phyloP scores from a whole-genome alignment of 2,888 invertebrate genomes.

The Nomada goodeniana region DNA sequence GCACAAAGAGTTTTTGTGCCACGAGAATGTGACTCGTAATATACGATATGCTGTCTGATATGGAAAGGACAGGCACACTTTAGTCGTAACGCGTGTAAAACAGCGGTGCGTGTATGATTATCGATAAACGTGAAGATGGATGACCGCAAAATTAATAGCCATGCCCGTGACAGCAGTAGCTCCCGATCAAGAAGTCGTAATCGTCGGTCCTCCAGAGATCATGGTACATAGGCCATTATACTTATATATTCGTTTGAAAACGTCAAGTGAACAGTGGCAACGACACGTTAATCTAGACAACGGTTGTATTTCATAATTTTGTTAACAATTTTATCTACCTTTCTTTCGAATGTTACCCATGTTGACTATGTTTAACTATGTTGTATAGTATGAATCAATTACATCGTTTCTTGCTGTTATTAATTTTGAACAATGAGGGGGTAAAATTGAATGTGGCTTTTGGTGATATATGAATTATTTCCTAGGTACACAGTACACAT shows the following conservation, averaged over 20 bases:
- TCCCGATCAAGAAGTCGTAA: slow-evolving; percentile 81
- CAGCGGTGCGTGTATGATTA: slow-evolving; percentile 32
- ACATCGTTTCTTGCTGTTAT: neutral
- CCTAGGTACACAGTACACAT: too few species aligned
- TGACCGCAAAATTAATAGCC: slow-evolving; percentile 76
- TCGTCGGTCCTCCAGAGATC: slow-evolving; percentile 80
- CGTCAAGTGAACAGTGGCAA: neutral
- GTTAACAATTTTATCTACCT: neutral
- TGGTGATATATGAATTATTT: too few species aligned
- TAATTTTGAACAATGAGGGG: neutral
- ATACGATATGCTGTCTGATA: slow-evolving; percentile 30
- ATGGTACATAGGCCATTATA: slow-evolving; percentile 73
- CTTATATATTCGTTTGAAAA: neutral
- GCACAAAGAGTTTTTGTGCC: slow-evolving; percentile 53
- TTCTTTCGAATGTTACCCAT: neutral
- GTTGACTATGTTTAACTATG: too few species aligned
- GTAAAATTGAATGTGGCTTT: neutral
- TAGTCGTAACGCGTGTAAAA: slow-evolving; percentile 43
- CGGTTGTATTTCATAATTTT: neutral
- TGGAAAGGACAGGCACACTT: slow-evolving; percentile 25
- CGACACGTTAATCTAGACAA: slow-evolving; percentile 2
- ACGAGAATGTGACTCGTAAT: slow-evolving; percentile 53
- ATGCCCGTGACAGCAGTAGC: slow-evolving; percentile 74
- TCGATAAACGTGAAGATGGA: slow-evolving; percentile 72
- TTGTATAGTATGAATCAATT: neutral